These are phyloP conservation scores for Hipparchia sbordonii DNA, from an alignment of 2,888 invertebrate genomes.

Conservation along the genomic window DNA sequence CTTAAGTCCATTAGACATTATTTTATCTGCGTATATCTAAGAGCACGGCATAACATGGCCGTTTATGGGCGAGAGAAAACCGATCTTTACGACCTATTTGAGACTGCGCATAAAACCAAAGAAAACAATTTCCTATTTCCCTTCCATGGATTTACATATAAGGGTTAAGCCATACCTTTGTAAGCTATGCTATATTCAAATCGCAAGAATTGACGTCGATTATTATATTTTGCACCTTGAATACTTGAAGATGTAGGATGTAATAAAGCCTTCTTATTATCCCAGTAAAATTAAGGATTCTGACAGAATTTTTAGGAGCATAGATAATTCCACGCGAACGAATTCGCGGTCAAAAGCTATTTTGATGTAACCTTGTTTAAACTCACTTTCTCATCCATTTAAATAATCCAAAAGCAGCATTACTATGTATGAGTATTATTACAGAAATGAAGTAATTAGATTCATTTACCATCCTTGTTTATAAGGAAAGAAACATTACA, in stretches of 20 bases:
- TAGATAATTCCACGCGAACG: no score
- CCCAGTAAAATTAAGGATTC: no score
- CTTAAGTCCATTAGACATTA: background rate
- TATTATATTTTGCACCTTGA: no score
- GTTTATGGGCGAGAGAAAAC: constrained; percentile 1
- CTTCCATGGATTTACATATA: background rate
- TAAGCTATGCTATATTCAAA: no score
- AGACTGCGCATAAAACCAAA: background rate
- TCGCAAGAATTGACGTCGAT: no score
- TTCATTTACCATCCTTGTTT: constrained; percentile 3
- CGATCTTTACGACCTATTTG: background rate
- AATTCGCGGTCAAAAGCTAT: no score
- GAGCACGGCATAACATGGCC: constrained; percentile 2
- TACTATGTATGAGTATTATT: no score
- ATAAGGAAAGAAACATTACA: constrained; percentile 12
- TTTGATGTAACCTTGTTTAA: background rate
- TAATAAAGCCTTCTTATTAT: no score
- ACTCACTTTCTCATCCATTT: constrained; percentile 5
- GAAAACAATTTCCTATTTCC: background rate
- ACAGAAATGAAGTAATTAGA: constrained; percentile 17
- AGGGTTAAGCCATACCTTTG: no score
- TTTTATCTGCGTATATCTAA: background rate
- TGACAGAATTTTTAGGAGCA: no score
- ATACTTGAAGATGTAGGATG: no score
- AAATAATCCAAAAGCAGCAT: background rate